A percentile compares a stretch with the other conserved stretches of the same genome.
Conservation (phyloP, 2,888 invertebrate genomes). For the Flexamia atlantica region DNA sequence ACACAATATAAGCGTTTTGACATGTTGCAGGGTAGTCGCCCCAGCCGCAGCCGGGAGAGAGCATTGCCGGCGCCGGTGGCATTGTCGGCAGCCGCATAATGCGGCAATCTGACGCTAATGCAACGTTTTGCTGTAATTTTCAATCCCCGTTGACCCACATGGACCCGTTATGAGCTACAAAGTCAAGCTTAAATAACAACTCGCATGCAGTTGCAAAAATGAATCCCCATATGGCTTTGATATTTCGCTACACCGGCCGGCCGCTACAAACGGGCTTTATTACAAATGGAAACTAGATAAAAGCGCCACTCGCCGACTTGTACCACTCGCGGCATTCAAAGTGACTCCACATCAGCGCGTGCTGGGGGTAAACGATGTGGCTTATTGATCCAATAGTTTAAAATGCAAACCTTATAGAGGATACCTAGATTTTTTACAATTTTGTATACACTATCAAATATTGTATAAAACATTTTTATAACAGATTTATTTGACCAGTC, state of each 20-base stretch:
- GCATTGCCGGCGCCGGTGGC: background rate
- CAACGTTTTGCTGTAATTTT: conserved; percentile 50
- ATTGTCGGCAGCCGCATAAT: background rate
- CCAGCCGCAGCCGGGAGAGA: no score
- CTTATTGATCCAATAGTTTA: no score
- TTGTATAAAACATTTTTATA: no score
- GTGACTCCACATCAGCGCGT: background rate
- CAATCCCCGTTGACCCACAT: conserved; percentile 40
- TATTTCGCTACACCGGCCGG: background rate
- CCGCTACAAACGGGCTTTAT: conserved; percentile 14
- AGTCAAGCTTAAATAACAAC: conserved; percentile 5
- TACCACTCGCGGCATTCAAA: background rate
- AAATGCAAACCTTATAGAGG: no score
- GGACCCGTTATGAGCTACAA: conserved; percentile 1
- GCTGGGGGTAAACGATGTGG: no score
- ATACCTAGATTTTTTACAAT: no score
- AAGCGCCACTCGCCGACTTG: conserved; percentile 8
- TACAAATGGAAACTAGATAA: conserved; percentile 35
- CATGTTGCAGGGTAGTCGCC: no score
- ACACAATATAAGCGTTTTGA: no score
- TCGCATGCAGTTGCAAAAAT: background rate
- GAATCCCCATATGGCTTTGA: conserved; percentile 32
- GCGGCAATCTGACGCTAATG: conserved; percentile 32
- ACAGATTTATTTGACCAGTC: no score
- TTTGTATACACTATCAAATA: no score